A percentile compares a stretch with the other conserved stretches of the same genome.
phyloP scores from a whole-genome alignment of 2,113 vertebrate genomes.

The Nycticebus coucang region DNA sequence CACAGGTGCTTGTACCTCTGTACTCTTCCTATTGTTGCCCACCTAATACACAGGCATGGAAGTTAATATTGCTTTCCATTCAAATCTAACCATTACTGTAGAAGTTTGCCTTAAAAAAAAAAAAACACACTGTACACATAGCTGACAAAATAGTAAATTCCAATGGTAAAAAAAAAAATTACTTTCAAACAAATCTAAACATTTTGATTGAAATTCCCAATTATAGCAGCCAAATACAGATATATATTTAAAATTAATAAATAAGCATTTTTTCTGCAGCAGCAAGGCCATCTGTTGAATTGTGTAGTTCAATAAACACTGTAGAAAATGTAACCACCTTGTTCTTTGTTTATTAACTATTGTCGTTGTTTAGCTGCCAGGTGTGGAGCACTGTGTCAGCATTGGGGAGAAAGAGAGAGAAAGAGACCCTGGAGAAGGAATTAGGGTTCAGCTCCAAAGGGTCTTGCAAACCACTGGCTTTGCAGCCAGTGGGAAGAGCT shows the following conservation, averaged over 20 bases:
- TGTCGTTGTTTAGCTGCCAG: not conserved
- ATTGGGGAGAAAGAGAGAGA: rapidly evolving
- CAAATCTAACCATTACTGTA: not conserved
- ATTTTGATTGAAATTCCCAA: not conserved
- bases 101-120: not conserved
- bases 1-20: not conserved
- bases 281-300: not conserved
- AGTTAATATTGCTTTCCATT: slow-evolving; percentile 5
- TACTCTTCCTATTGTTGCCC: not conserved
- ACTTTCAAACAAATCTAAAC: not conserved
- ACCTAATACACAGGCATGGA: not conserved
- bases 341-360: not conserved
- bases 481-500: not conserved
- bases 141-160: slow-evolving; percentile 2
- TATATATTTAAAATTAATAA: not conserved
- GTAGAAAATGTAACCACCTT: not conserved
- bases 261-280: not conserved
- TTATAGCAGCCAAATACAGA: not conserved
- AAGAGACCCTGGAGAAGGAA: not conserved
- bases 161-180: not conserved
- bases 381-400: not conserved
- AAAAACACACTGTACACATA: not conserved
- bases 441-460: not conserved
- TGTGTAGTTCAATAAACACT: not conserved
- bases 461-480: not conserved